Conservation (phyloP, 2,888 invertebrate species). For the Ptychoptera contaminata region DNA sequence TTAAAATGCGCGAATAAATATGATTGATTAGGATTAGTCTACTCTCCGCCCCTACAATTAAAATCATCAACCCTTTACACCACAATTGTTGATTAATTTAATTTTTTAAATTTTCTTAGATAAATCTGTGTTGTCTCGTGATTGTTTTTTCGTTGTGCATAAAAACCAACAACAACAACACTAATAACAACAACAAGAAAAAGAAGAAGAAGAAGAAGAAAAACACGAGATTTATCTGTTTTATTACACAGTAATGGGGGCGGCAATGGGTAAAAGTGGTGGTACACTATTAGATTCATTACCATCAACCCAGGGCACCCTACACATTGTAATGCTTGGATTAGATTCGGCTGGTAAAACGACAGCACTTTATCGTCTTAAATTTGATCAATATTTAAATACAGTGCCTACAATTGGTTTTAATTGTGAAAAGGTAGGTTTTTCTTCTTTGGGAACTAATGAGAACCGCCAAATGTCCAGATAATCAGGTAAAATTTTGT, state of each 20-base stretch:
- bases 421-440: conserved; percentile 88
- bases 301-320: conserved; percentile 40
- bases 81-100: too few species aligned
- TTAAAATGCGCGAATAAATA: too few species aligned
- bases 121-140: too few species aligned
- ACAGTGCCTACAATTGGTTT: conserved; percentile 96
- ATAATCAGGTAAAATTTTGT: conserved; percentile 40
- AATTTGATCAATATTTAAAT: conserved; percentile 95
- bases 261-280: conserved; percentile 29
- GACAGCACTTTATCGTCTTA: conserved; percentile 88
- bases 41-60: too few species aligned
- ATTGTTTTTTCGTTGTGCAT: too few species aligned
- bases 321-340: conserved; percentile 94
- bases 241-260: conserved; percentile 24
- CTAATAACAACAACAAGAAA: too few species aligned
- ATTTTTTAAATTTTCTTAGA: too few species aligned
- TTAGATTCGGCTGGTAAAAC: conserved; percentile 95
- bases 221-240: too few species aligned
- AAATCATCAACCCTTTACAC: too few species aligned
- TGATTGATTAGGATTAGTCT: too few species aligned
- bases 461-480: conserved; percentile 80
- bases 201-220: too few species aligned
- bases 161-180: too few species aligned
- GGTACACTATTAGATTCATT: conserved; percentile 27
- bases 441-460: conserved; percentile 85